These are phyloP conservation scores for Calliopum simillimum DNA, from an alignment of 2,888 invertebrate genomes.

Conservation along the genomic window DNA sequence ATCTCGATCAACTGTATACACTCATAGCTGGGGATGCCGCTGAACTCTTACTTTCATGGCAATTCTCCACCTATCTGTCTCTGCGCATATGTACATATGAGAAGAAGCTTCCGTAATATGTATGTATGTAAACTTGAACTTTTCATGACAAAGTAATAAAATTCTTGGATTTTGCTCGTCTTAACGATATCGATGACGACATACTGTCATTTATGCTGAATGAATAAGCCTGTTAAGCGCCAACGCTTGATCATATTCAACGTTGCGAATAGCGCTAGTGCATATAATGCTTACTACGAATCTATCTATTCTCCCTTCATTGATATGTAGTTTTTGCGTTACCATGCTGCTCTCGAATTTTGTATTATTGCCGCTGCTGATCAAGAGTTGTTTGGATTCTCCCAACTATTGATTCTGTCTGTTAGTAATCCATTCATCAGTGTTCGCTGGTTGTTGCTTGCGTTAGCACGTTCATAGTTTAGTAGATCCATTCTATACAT, in stretches of 20 bases:
- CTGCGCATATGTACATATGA: too few relatives aligned
- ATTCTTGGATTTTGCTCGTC: not conserved
- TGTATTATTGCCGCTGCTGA: not conserved
- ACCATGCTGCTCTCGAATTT: not conserved
- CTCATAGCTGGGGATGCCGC: too few relatives aligned
- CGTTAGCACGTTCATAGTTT: not conserved
- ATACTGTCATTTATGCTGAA: not conserved
- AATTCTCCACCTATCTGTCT: too few relatives aligned
- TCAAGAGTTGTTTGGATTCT: not conserved
- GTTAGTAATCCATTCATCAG: slow-evolving; percentile 3
- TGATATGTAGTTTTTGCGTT: slow-evolving; percentile 10
- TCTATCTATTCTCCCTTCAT: too few relatives aligned
- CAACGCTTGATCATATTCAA: not conserved
- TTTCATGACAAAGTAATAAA: too few relatives aligned
- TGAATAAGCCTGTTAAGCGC: not conserved
- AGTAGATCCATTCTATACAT: too few relatives aligned
- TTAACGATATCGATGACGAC: slow-evolving; percentile 25
- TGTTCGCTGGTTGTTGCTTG: slow-evolving; percentile 18
- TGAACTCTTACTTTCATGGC: too few relatives aligned
- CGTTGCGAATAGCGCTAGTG: too few relatives aligned
- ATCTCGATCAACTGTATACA: too few relatives aligned
- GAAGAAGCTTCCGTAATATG: too few relatives aligned
- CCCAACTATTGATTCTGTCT: not conserved
- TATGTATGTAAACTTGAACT: too few relatives aligned
- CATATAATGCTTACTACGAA: too few relatives aligned